A percentile compares a stretch with the other conserved stretches of the same genome.
Evolutionary conservation across 2,888 invertebrate genomes (phyloP).

Genomic region (Dolichopus griseipennis): DNA sequence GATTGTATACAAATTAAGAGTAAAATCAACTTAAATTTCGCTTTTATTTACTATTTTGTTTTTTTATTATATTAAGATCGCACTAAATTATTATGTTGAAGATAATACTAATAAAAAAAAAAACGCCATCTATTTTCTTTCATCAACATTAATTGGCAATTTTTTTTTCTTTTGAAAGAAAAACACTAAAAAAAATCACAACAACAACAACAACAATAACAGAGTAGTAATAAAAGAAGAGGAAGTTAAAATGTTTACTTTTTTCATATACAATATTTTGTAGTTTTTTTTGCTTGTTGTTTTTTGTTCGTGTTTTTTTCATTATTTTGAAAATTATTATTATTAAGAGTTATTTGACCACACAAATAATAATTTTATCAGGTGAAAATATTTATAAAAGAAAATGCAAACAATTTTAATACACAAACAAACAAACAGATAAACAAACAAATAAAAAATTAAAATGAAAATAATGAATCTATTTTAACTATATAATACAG

Average conservation of each 20-base stretch:
- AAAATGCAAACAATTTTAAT: neutral
- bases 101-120: no score
- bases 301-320: neutral
- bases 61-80: no score
- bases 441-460: no score
- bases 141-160: no score
- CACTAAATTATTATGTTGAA: no score
- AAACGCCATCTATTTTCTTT: no score
- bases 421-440: no score
- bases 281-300: neutral
- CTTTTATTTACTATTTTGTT: no score
- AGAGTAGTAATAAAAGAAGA: neutral
- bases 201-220: neutral
- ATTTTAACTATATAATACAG: neutral
- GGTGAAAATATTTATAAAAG: neutral
- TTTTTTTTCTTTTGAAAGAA: neutral
- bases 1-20: no score
- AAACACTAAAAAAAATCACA: neutral
- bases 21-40: no score
- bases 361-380: neutral
- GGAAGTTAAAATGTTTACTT: neutral
- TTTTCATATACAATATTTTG: neutral
- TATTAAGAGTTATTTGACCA: neutral
- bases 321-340: neutral
- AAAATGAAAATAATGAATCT: neutral